phyloP scores from a whole-genome alignment of 2,888 invertebrate species.

The Thera obeliscata region DNA sequence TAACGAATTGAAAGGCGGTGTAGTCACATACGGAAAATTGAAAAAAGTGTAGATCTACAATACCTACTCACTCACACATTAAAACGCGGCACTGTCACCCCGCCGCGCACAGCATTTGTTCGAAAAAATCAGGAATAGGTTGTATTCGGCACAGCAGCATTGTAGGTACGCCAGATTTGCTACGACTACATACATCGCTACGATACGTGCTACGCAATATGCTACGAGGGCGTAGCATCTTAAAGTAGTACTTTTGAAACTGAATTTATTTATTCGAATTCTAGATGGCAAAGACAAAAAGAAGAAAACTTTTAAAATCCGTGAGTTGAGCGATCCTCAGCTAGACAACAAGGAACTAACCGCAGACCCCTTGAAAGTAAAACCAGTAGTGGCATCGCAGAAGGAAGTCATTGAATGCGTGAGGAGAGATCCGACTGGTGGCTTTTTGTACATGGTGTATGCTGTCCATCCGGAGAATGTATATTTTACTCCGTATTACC shows the following conservation, averaged over 20 bases:
- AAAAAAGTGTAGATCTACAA: too few species aligned
- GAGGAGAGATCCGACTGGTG: conserved; percentile 81
- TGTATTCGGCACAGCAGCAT: too few species aligned
- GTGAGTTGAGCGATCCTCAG: conserved; percentile 43
- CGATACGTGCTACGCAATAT: neutral
- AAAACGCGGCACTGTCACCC: too few species aligned
- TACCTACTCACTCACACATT: too few species aligned
- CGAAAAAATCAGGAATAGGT: too few species aligned
- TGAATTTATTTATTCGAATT: neutral
- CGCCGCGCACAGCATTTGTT: too few species aligned
- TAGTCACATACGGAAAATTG: too few species aligned
- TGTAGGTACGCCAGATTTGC: too few species aligned
- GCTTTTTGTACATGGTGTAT: conserved; percentile 91
- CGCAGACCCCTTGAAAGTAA: conserved; percentile 70
- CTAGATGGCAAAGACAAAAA: conserved; percentile 51
- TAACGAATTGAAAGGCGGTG: too few species aligned
- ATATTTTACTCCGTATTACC: conserved; percentile 89
- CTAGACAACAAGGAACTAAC: conserved; percentile 41
- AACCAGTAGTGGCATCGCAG: conserved; percentile 74
- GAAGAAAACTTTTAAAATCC: conserved; percentile 58
- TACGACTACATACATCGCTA: neutral
- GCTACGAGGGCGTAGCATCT: neutral
- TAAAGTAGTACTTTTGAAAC: neutral
- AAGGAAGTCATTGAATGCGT: conserved; percentile 79
- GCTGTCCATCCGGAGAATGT: conserved; percentile 89